A percentile compares a stretch with the other conserved stretches of the same genome.
Evolutionary conservation across 2,888 invertebrate genomes (phyloP).

Genomic region (Drosophila lutescens): DNA sequence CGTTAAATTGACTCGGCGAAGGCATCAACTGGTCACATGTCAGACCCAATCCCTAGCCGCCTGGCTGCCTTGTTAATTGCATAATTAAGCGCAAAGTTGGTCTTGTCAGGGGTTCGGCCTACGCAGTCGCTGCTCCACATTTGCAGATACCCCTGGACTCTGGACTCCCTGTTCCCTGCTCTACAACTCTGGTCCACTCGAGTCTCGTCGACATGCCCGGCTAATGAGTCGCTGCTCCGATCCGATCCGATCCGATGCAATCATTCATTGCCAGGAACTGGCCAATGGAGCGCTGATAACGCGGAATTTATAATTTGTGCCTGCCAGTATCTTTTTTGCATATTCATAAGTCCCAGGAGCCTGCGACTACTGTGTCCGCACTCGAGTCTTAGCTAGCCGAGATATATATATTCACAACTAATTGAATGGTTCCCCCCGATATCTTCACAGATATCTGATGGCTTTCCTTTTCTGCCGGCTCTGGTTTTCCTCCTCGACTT

Average conservation of each 20-base stretch:
- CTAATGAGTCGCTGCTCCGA: conserved; percentile 59
- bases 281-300: conserved; percentile 51
- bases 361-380: not conserved
- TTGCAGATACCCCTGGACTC: conserved; percentile 26
- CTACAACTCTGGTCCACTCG: conserved; percentile 26
- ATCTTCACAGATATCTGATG: conserved; percentile 9
- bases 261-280: conserved; percentile 20
- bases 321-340: conserved; percentile 62
- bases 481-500: conserved; percentile 17
- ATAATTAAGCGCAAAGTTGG: conserved; percentile 66
- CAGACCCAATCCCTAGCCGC: conserved; percentile 52
- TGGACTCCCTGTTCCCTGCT: conserved; percentile 26
- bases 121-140: conserved; percentile 57
- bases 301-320: conserved; percentile 56
- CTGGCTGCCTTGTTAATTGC: conserved; percentile 63
- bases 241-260: conserved; percentile 4
- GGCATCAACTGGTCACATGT: conserved; percentile 50
- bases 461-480: conserved; percentile 15
- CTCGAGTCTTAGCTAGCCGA: conserved; percentile 51
- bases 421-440: conserved; percentile 47
- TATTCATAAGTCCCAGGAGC: conserved; percentile 59
- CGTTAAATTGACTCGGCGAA: conserved; percentile 71
- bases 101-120: conserved; percentile 48
- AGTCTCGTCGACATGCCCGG: conserved; percentile 57
- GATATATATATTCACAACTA: conserved; percentile 54